A percentile compares a stretch with the other conserved stretches of the same genome.
Evolutionary conservation across 1,140 invertebrate species (phyloP).

Genomic region (Eueides isabella): DNA sequence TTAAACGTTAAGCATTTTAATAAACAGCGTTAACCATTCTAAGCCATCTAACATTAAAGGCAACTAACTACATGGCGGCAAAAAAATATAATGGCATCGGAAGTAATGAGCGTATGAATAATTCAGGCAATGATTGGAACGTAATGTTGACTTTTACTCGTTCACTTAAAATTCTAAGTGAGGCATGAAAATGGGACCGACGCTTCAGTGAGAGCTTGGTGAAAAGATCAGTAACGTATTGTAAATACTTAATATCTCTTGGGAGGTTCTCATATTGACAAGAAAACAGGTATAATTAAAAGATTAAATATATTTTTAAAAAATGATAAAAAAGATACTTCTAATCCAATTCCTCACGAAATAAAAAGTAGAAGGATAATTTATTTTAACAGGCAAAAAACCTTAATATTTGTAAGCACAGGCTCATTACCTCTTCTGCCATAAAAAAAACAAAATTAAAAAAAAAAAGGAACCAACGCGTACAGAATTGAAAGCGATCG

Average conservation of each 20-base stretch:
- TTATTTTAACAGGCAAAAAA: too few relatives aligned
- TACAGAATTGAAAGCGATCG: conserved; percentile 71
- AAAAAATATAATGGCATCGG: conserved; percentile 56
- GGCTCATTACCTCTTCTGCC: conserved; percentile 2
- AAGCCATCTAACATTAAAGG: conserved; percentile 47
- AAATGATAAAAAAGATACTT: too few relatives aligned
- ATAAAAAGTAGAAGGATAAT: too few relatives aligned
- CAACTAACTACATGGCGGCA: conserved; percentile 50
- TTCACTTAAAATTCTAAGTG: conserved; percentile 48
- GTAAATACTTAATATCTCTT: conserved; percentile 2
- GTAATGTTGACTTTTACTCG: conserved; percentile 64
- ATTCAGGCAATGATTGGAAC: conserved; percentile 56
- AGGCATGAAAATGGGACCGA: conserved; percentile 45
- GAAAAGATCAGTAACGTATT: conserved; percentile 12
- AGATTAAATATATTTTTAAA: not conserved
- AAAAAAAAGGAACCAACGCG: conserved; percentile 56
- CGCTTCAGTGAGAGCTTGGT: conserved; percentile 36
- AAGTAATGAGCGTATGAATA: conserved; percentile 65
- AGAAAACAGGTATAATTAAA: not conserved
- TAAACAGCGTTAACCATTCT: conserved; percentile 49
- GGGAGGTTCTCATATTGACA: not conserved
- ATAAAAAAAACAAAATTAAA: conserved; percentile 15
- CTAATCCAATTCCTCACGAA: too few relatives aligned
- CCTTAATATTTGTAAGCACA: conserved; percentile 1
- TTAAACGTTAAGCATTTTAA: conserved; percentile 31